phyloP scores from a whole-genome alignment of 1,140 invertebrate species.

The Vanessa tameamea region DNA sequence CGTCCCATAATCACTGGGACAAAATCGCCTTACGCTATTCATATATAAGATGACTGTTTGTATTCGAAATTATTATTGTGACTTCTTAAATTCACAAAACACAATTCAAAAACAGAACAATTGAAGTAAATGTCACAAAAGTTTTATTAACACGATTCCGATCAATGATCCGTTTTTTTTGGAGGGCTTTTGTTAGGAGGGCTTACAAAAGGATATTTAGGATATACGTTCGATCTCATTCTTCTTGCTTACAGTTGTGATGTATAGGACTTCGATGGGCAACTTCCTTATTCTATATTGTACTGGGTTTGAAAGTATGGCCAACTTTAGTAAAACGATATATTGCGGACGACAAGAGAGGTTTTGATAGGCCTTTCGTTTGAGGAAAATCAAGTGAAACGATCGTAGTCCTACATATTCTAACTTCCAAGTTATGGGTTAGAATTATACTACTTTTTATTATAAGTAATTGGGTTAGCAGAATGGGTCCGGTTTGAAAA shows the following conservation, averaged over 20 bases:
- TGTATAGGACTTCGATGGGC: conserved; percentile 16
- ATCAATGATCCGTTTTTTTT: neutral
- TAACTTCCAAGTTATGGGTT: no score
- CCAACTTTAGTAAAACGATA: conserved; percentile 11
- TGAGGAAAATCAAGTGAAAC: neutral
- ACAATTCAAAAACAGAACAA: neutral
- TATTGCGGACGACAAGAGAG: neutral
- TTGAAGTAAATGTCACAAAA: neutral
- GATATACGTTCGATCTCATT: conserved; percentile 24
- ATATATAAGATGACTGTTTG: no score
- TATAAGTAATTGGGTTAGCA: no score
- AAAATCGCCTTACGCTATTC: no score
- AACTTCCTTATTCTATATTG: conserved; percentile 14
- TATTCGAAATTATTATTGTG: no score
- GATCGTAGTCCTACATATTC: no score
- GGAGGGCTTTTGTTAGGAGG: neutral
- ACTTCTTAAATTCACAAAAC: neutral
- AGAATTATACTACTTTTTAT: no score
- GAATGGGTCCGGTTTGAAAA: no score
- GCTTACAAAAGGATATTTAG: conserved; percentile 33
- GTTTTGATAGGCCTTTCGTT: neutral
- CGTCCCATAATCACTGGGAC: no score
- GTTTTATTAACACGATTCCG: neutral
- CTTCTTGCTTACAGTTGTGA: conserved; percentile 29
- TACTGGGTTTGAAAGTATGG: conserved; percentile 1